A percentile compares a stretch with the other conserved stretches of the same genome.
These are phyloP conservation scores for Dicaeum eximium DNA, from an alignment of 2,113 vertebrate species.

Conservation along the genomic window DNA sequence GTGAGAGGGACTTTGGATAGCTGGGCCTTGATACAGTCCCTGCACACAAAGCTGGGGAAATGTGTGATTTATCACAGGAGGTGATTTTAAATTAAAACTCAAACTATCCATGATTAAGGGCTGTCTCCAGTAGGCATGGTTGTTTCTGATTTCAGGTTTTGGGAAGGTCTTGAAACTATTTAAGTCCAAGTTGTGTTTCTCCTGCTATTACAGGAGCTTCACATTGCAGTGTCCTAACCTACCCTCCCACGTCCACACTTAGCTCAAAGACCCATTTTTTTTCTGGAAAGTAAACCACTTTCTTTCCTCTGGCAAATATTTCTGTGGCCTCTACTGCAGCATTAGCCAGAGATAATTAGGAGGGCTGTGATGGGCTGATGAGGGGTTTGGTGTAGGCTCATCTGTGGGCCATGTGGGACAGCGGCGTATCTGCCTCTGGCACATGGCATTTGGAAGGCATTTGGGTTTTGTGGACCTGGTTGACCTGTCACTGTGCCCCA, in stretches of 20 bases:
- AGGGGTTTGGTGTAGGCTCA: neutral
- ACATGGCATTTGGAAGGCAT: neutral
- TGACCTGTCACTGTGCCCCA: neutral
- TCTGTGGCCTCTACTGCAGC: neutral
- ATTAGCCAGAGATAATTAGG: neutral
- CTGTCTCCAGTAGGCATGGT: neutral
- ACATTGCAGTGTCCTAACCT: neutral
- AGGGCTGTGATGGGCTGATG: accelerated
- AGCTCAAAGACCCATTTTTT: neutral
- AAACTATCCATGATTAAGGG: neutral
- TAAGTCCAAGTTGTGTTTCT: neutral
- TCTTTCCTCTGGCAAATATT: neutral
- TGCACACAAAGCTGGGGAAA: neutral
- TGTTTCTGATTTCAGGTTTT: neutral
- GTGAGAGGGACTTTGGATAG: neutral
- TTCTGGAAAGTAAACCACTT: neutral
- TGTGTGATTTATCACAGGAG: neutral
- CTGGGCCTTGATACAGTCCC: neutral
- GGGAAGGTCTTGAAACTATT: neutral
- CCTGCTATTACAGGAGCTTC: neutral
- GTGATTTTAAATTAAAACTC: neutral
- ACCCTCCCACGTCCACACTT: neutral
- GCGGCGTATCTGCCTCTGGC: neutral
- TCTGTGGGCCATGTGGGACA: neutral
- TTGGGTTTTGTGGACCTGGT: neutral